Evolutionary conservation across 2,797 vertebrate genomes (phyloP).

Genomic region (Neosilurus mollespiculum): DNA sequence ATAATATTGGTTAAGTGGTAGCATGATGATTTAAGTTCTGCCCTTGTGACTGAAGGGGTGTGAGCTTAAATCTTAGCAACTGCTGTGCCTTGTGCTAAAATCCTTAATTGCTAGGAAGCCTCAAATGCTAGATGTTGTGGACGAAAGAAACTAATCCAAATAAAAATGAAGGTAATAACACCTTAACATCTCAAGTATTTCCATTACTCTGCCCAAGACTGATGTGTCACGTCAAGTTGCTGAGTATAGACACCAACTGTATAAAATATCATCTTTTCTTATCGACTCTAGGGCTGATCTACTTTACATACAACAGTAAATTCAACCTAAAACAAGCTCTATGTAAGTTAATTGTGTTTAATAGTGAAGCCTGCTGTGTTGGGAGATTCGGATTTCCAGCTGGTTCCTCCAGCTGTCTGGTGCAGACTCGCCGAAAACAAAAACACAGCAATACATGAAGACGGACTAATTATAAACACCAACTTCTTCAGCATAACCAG

Average conservation of each 20-base stretch:
- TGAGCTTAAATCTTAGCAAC: constrained; percentile 7
- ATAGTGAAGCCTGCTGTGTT: constrained; percentile 37
- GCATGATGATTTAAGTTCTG: constrained; percentile 6
- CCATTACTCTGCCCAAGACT: neutral
- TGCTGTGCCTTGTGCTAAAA: constrained; percentile 11
- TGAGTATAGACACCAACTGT: neutral
- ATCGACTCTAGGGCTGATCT: constrained; percentile 7
- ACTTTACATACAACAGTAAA: constrained; percentile 21
- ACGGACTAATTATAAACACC: neutral
- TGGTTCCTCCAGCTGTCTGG: constrained; percentile 33
- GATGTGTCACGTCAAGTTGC: neutral
- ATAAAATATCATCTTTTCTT: neutral
- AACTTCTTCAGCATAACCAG: neutral
- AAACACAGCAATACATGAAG: neutral
- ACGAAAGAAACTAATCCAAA: neutral
- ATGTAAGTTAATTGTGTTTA: constrained; percentile 37
- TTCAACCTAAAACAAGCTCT: constrained; percentile 32
- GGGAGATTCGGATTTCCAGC: constrained; percentile 7
- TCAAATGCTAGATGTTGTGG: neutral
- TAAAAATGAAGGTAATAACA: neutral
- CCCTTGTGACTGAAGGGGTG: neutral
- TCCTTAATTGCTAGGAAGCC: constrained; percentile 14
- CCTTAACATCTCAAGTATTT: neutral
- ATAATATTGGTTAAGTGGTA: neutral
- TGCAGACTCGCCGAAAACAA: constrained; percentile 6